phyloP scores from a whole-genome alignment of 2,113 vertebrate species.

The Stictonetta naevosa region DNA sequence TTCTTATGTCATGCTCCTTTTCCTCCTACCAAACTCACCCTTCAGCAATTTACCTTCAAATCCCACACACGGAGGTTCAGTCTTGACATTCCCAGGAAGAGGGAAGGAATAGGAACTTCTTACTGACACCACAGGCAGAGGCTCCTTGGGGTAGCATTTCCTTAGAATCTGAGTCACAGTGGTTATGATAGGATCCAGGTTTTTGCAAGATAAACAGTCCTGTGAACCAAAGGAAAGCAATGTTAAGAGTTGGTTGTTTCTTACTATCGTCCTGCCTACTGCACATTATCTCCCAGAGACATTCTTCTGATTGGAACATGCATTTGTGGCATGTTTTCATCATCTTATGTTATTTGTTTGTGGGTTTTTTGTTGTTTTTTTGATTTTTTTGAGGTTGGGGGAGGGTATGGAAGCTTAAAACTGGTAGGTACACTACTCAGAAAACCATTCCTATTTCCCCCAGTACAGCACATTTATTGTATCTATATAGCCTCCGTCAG shows the following conservation, averaged over 20 bases:
- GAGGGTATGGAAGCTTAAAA: neutral
- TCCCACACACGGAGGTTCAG: neutral
- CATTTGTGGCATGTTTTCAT: no score
- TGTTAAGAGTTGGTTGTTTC: neutral
- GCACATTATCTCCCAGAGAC: neutral
- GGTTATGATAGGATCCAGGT: constrained; percentile 76
- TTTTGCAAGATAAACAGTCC: constrained; percentile 76
- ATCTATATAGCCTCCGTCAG: neutral
- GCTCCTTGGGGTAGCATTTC: constrained; percentile 83
- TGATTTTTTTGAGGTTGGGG: no score
- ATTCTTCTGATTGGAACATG: neutral
- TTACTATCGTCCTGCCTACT: neutral
- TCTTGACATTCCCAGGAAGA: constrained; percentile 63
- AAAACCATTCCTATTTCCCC: neutral
- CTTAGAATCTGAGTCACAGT: constrained; percentile 83
- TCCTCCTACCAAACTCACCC: neutral
- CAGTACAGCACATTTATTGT: neutral
- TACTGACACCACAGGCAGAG: constrained; percentile 78
- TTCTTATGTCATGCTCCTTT: neutral
- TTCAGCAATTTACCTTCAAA: constrained; percentile 60
- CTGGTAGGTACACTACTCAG: neutral
- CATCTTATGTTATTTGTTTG: no score
- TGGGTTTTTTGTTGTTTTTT: no score
- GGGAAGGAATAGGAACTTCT: constrained; percentile 81
- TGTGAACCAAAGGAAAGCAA: constrained; percentile 49